Conservation (phyloP, 2,797 vertebrate species). For the Gadopsis marmoratus region DNA sequence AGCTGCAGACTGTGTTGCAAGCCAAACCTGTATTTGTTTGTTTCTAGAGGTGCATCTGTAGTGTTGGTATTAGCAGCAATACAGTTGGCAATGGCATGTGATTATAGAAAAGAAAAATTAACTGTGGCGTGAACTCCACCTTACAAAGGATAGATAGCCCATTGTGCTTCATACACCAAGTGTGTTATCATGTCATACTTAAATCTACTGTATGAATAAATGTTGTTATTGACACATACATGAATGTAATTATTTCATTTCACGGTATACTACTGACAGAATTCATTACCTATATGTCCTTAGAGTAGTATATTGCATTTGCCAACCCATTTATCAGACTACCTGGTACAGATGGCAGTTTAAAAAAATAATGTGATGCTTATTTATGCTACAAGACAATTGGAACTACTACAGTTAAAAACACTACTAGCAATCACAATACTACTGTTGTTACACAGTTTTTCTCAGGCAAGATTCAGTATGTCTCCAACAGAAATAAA, state of each 20-base stretch:
- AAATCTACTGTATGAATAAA: conserved; percentile 19
- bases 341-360: neutral
- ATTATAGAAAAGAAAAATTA: conserved; percentile 5
- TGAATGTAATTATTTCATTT: conserved; percentile 8
- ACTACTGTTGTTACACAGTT: neutral
- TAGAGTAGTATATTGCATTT: neutral
- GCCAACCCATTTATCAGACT: neutral
- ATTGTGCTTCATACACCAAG: neutral
- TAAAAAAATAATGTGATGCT: neutral
- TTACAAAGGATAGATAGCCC: neutral
- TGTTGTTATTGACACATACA: neutral
- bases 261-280: neutral
- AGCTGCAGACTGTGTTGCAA: neutral
- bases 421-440: too few relatives aligned
- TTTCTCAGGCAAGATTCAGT: too few relatives aligned
- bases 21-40: neutral
- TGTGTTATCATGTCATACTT: neutral
- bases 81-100: neutral
- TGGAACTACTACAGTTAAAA: too few relatives aligned
- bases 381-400: too few relatives aligned
- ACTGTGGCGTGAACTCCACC: neutral
- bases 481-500: too few relatives aligned
- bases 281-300: neutral
- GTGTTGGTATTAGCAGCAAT: neutral
- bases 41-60: neutral